phyloP scores from a whole-genome alignment of 2,888 invertebrate genomes.

The Apotomis turbidana region DNA sequence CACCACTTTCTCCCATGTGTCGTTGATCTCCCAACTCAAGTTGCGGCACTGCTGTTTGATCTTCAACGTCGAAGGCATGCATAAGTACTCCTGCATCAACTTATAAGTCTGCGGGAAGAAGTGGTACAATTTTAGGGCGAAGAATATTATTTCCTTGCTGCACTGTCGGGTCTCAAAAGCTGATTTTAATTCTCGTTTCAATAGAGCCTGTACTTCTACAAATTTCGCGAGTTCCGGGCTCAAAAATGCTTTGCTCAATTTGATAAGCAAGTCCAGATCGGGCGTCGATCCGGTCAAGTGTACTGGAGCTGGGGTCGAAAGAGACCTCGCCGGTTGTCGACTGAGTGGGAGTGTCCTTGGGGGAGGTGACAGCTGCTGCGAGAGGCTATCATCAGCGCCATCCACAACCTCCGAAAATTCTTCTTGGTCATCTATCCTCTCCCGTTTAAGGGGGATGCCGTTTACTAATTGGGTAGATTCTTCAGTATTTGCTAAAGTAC shows the following conservation, averaged over 20 bases:
- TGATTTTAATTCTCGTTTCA: neutral
- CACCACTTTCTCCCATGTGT: conserved; percentile 7
- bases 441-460: conserved; percentile 14
- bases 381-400: neutral
- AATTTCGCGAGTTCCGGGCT: conserved; percentile 25
- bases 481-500: neutral
- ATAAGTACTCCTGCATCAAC: conserved; percentile 10
- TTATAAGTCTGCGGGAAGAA: conserved; percentile 6
- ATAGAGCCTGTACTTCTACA: conserved; percentile 4
- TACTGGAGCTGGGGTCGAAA: neutral
- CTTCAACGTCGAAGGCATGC: conserved; percentile 11
- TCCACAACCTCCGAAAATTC: neutral
- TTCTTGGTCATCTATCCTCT: neutral
- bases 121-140: conserved; percentile 12
- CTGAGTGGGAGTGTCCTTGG: no score
- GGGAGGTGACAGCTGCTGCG: no score
- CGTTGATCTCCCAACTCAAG: conserved; percentile 10
- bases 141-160: conserved; percentile 2
- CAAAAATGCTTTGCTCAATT: conserved; percentile 8
- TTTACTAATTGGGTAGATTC: neutral
- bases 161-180: neutral
- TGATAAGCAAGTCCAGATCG: conserved; percentile 5
- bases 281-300: neutral
- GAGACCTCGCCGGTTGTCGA: neutral
- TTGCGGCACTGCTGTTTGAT: conserved; percentile 15